Conservation (phyloP, 1,140 invertebrate species). For the Brachionus rotundiformis region DNA sequence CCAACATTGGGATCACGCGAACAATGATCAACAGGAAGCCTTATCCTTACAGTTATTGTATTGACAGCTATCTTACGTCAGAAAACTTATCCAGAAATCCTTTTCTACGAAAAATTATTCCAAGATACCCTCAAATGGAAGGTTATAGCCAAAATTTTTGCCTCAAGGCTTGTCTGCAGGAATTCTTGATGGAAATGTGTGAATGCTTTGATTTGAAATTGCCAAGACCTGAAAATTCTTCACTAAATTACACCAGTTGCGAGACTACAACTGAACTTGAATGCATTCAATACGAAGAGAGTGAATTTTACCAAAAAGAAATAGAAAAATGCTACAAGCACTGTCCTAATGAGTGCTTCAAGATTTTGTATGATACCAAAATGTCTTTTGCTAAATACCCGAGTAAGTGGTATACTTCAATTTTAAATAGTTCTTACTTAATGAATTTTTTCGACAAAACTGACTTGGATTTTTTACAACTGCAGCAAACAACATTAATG, state of each 20-base stretch:
- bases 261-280: neutral
- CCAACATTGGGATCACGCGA: constrained; percentile 8
- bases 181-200: neutral
- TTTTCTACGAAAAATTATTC: neutral
- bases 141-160: constrained; percentile 15
- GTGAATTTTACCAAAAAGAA: neutral
- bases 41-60: constrained; percentile 39
- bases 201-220: neutral
- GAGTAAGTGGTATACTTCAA: neutral
- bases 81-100: neutral
- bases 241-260: neutral
- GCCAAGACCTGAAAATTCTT: neutral
- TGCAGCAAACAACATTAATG: neutral
- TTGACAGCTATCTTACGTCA: neutral
- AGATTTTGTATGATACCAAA: neutral
- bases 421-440: neutral
- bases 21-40: neutral
- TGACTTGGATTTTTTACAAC: neutral
- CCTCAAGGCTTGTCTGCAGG: neutral
- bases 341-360: neutral
- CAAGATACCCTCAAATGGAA: neutral
- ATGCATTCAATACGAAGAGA: neutral
- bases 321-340: neutral
- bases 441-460: neutral
- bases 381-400: neutral